Conservation (phyloP, 2,888 invertebrate species). For the Digitonthophagus gazella region DNA sequence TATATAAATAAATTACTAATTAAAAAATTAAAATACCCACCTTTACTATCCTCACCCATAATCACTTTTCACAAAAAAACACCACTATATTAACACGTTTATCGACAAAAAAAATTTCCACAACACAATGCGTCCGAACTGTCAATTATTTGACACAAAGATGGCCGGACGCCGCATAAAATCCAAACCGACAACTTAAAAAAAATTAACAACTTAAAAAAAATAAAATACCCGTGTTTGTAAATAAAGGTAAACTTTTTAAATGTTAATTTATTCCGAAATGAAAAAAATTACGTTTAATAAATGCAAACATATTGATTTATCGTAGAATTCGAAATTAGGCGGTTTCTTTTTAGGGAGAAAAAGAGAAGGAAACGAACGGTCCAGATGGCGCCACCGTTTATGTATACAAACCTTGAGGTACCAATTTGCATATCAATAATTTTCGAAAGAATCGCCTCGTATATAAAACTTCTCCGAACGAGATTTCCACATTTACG, state of each 20-base stretch:
- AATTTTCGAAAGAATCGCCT: neutral
- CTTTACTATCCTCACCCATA: neutral
- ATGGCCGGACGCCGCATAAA: neutral
- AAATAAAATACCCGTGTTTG: neutral
- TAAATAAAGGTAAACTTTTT: neutral
- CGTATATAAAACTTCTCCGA: neutral
- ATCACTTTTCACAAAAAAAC: neutral
- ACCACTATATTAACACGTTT: neutral
- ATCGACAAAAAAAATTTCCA: no score
- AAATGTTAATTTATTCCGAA: neutral
- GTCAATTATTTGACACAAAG: neutral
- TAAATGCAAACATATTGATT: no score
- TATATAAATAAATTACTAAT: neutral
- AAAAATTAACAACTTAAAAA: neutral
- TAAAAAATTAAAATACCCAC: neutral
- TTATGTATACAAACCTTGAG: slow-evolving; percentile 13
- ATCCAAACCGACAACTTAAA: neutral
- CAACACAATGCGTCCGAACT: neutral
- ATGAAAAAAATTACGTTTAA: neutral
- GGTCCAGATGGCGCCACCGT: slow-evolving; percentile 8
- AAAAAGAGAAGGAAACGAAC: neutral
- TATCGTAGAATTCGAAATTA: neutral
- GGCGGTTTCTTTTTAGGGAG: neutral
- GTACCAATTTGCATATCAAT: slow-evolving; percentile 12
- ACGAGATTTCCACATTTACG: neutral